phyloP scores from a whole-genome alignment of 1,140 invertebrate species.

The Lethocerus indicus region DNA sequence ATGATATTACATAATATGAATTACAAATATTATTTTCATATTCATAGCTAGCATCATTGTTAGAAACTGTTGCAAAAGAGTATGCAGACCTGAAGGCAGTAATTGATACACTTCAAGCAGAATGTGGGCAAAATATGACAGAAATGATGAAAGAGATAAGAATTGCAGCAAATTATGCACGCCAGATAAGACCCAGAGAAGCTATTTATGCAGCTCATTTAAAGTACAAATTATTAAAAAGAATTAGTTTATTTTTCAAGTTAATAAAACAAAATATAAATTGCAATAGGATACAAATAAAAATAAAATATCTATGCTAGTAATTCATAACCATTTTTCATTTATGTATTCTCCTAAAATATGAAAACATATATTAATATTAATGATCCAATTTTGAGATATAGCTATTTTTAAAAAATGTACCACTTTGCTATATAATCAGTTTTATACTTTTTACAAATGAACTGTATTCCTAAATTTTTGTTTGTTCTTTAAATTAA shows the following conservation, averaged over 20 bases:
- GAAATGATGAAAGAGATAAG: constrained; percentile 10
- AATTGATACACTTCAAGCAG: constrained; percentile 5
- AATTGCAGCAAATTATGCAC: constrained; percentile 9
- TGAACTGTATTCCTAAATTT: no score
- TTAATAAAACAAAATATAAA: neutral
- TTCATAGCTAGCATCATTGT: constrained; percentile 7
- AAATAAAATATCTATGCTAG: neutral
- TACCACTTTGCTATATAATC: neutral
- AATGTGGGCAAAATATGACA: constrained; percentile 6
- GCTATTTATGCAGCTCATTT: neutral
- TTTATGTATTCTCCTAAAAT: neutral
- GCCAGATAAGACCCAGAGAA: constrained; percentile 10
- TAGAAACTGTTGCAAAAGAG: constrained; percentile 12
- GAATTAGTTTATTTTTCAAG: neutral
- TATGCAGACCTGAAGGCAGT: constrained; percentile 11
- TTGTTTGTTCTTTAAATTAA: no score
- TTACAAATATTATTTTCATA: no score
- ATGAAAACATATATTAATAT: neutral
- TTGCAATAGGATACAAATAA: neutral
- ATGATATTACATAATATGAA: no score
- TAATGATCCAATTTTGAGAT: neutral
- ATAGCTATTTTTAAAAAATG: no score
- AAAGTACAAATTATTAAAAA: neutral
- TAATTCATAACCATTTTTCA: neutral
- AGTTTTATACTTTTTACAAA: neutral